phyloP scores from a whole-genome alignment of 37 sponge, comb jelly and placozoan genomes.

The Geodia barretti region DNA sequence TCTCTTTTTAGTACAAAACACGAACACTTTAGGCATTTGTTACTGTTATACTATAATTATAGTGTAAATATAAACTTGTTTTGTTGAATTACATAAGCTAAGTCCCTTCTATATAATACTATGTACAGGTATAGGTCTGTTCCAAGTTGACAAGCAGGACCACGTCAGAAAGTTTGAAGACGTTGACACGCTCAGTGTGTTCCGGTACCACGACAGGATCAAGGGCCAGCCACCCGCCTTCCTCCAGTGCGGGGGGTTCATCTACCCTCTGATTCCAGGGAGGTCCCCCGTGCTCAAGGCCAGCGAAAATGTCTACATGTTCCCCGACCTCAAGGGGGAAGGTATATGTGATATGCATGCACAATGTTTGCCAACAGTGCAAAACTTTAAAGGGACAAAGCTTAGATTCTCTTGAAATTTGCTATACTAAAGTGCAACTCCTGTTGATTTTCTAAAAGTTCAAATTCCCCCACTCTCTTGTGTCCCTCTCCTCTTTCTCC shows the following conservation, averaged over 20 bases:
- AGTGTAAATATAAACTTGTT: too few species aligned
- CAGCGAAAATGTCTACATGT: constrained; percentile 53
- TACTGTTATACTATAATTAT: too few species aligned
- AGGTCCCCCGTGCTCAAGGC: constrained; percentile 67
- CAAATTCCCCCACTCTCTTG: not conserved
- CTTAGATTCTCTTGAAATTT: too few species aligned
- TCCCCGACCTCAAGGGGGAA: constrained; percentile 62
- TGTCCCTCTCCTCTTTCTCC: not conserved
- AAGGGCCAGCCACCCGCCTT: constrained; percentile 80
- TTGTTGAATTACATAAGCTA: too few species aligned
- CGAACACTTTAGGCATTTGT: too few species aligned
- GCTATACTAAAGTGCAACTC: too few species aligned
- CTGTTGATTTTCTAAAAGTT: too few species aligned
- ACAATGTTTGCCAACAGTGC: too few species aligned
- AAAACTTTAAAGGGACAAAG: too few species aligned
- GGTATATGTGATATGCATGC: too few species aligned
- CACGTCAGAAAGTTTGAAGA: constrained; percentile 65
- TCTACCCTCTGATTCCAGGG: constrained; percentile 74
- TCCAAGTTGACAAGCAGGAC: constrained; percentile 48
- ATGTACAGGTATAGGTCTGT: constrained; percentile 54
- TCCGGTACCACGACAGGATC: constrained; percentile 35
- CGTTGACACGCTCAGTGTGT: constrained; percentile 58
- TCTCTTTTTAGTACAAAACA: too few species aligned
- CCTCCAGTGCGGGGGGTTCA: constrained; percentile 71
- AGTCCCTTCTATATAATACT: not conserved